phyloP scores from a whole-genome alignment of 2,797 vertebrate genomes.

The Enoplosus armatus region DNA sequence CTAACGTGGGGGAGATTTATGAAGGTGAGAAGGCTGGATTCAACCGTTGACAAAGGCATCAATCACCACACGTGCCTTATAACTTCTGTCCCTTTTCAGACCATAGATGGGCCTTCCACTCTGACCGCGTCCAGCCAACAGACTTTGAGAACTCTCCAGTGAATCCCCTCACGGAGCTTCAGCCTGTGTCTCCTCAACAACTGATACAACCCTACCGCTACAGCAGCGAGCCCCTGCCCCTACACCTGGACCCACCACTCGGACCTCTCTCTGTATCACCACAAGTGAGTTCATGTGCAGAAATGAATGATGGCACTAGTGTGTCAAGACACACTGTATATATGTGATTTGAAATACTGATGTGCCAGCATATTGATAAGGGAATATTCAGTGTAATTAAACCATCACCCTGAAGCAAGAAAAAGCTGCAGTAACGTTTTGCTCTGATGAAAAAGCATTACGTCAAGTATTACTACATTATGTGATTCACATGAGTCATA shows the following conservation, averaged over 20 bases:
- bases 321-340: background rate
- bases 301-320: background rate
- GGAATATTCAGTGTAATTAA: background rate
- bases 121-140: conserved; percentile 85
- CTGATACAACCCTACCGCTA: conserved; percentile 91
- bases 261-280: conserved; percentile 80
- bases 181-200: conserved; percentile 91
- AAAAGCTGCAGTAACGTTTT: conserved; percentile 1
- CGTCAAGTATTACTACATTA: conserved; percentile 5
- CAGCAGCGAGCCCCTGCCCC: conserved; percentile 88
- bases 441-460: background rate
- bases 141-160: conserved; percentile 91
- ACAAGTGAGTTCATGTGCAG: conserved; percentile 73
- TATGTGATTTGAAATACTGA: conserved; percentile 8
- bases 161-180: conserved; percentile 94
- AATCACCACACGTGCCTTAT: background rate
- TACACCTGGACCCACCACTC: conserved; percentile 89
- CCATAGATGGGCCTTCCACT: conserved; percentile 91
- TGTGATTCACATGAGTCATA: conserved; percentile 21
- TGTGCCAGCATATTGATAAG: background rate
- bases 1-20: conserved; percentile 91
- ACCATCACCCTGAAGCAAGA: background rate
- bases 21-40: conserved; percentile 84
- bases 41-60: background rate
- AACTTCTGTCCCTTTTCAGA: conserved; percentile 77